Evolutionary conservation across 2,113 vertebrate species (phyloP), one percentile per base, ranked within the genome.

Genomic region (Nansenia antarctica): DNA sequence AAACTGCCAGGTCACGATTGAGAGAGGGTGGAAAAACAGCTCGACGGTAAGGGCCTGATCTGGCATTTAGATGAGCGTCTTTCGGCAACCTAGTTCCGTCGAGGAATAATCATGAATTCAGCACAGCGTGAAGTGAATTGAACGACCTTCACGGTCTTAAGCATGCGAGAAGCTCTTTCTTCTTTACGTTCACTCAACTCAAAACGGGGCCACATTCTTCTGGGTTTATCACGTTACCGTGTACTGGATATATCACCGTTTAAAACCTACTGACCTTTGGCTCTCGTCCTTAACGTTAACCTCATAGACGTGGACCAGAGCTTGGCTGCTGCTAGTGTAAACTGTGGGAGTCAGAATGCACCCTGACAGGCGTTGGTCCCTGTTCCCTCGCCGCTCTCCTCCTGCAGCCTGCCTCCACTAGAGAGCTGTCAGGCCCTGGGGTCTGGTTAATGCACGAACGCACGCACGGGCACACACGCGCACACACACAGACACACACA

Each of bases 11-110:
- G 73, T 76, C 82, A 80, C 37, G n/a, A 20, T 73, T 72, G 82
- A 29, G 62, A 31, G 49, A 57, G 1, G 30, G 47, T 66, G 69
- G 76, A 80, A 77, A 82, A 81, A 73, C 74, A 72, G 54, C 20
- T 54, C 58, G 67, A 76, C 35, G 66, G 64, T 47, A 65, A 62
- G 78, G 59, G 68, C 70, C 77, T 81, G 76, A 82, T 62, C 73
- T 2, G 52, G 83, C 77, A 85, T 88, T 81, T 39, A 83, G 75
- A 85, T 84, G 76, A 82, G 76, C 67, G 61, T 30, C 57, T 24
- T 67, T 70, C 59, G 35, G 24, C 22, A 31, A 74, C 57, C 75
- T 39, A 49, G 30, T 83, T 80, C 31, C 61, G 76, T 69, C 29
- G 59, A 49, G 39, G 24, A 72, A 72, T 12, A 24, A 76, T 26